Conservation (phyloP, 2,888 invertebrate species). For the Adela reaumurella region DNA sequence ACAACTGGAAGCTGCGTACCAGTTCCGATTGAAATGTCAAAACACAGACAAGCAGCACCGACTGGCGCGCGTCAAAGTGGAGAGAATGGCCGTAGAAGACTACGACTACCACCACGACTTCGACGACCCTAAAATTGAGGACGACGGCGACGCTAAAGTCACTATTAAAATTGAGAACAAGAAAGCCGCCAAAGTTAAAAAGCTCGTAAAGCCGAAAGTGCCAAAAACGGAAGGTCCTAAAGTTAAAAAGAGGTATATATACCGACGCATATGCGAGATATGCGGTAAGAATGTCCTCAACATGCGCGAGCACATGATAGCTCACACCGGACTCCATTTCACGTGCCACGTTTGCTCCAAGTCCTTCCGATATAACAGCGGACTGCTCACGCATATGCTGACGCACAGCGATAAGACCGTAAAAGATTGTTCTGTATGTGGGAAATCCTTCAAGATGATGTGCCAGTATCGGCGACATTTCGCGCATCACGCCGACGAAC, state of each 20-base stretch:
- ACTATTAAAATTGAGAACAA: constrained; percentile 14
- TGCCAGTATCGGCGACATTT: too few species aligned
- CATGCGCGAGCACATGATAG: constrained; percentile 37
- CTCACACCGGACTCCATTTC: constrained; percentile 37
- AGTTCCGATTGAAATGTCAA: constrained; percentile 45
- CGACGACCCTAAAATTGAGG: constrained; percentile 5
- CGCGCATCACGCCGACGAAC: constrained; percentile 41
- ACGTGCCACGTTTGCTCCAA: constrained; percentile 46
- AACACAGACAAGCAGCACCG: constrained; percentile 31
- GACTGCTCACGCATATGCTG: constrained; percentile 40
- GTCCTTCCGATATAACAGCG: constrained; percentile 47
- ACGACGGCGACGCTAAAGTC: constrained; percentile 15
- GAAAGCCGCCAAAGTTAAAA: constrained; percentile 5
- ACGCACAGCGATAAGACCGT: constrained; percentile 42
- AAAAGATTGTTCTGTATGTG: constrained; percentile 39
- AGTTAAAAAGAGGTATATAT: constrained; percentile 26
- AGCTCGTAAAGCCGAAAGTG: too few species aligned
- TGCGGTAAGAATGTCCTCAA: constrained; percentile 45
- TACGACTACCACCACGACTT: constrained; percentile 15
- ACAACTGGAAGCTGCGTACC: constrained; percentile 41
- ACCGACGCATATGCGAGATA: constrained; percentile 45
- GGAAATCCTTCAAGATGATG: not conserved
- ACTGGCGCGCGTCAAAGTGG: constrained; percentile 16
- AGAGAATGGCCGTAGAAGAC: constrained; percentile 9
- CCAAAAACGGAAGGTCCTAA: constrained; percentile 1